Evolutionary conservation across 2,797 vertebrate genomes (phyloP), one percentile per base, ranked within the genome.

Genomic region (Acipenser ruthenus): DNA sequence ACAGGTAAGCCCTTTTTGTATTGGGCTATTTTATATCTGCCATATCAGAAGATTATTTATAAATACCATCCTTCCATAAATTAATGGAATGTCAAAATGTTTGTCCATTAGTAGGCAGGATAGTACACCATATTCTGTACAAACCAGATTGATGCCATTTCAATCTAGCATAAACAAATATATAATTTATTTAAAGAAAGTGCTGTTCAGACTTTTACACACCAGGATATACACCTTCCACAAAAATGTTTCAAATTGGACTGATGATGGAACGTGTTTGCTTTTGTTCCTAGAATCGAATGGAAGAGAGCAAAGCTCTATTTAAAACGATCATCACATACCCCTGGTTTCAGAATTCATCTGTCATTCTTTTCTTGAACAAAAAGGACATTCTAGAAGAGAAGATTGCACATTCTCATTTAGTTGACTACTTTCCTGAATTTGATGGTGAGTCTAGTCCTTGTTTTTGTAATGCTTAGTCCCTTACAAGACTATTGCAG

Each of bases 261-360:
- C 23, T 53, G 10, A 23, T 59, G 6, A 8, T 51, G 18, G n/a
- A 51, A 6, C 51, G 7, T 10, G 62, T 10, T 3, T 71, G 37
- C 70, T 75, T 63, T 77, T 10, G 7, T 53, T 67, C 67, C 48
- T 74, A 97, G 93, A 97, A 96, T 73, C 89, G 89, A 13, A 95
- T 94, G 92, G 91, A 95, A 84, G 93, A 96, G 83, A 96, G 93
- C 79, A 96, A 93, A 79, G 93, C 93, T 49, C 79, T 96, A 78
- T 94, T 96, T 82, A 94, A 91, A 84, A 95, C 93, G 74, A 94
- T 96, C 82, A 93, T 95, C 76, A 93, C 89, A 6, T 94, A 93
- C 15, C 90, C 92, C 13, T 98, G 91, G 92, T 95, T 98, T 84
- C 87, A 92, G 75, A 87, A 88, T 70, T 93, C 92, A 7, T 96